Conservation (phyloP, 2,797 vertebrate species). For the Channa striata region DNA sequence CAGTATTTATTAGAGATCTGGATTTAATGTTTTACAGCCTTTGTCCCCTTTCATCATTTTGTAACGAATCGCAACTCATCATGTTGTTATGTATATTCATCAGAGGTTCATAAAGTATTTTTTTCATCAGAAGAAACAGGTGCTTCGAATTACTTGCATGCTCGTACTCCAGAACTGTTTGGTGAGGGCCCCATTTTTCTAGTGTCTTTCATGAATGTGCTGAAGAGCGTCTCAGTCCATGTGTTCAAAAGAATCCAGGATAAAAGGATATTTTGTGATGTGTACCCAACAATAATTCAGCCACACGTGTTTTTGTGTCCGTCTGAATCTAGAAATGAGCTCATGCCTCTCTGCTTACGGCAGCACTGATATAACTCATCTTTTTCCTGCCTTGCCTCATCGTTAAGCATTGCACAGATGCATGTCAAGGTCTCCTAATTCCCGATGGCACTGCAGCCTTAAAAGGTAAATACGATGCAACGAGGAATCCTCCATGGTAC, state of each 20-base stretch:
- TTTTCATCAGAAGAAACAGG: too few species aligned
- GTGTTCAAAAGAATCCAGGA: too few species aligned
- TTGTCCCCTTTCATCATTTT: background rate
- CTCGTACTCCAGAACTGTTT: too few species aligned
- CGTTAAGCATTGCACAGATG: constrained; percentile 16
- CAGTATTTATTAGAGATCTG: background rate
- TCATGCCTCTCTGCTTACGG: constrained; percentile 19
- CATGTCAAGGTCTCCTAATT: constrained; percentile 31
- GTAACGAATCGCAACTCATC: too few species aligned
- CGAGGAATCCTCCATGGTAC: background rate
- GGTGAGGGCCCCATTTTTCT: too few species aligned
- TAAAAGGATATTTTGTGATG: too few species aligned
- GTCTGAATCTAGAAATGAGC: constrained; percentile 31
- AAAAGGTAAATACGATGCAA: constrained; percentile 6
- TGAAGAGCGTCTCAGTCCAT: too few species aligned
- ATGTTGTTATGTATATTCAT: too few species aligned
- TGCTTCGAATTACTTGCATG: too few species aligned
- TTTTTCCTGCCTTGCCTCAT: constrained; percentile 24
- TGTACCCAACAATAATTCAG: too few species aligned
- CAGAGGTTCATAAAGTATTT: too few species aligned
- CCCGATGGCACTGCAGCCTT: constrained; percentile 17
- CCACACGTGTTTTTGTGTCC: constrained; percentile 12
- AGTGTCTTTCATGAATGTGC: too few species aligned
- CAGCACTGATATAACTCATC: constrained; percentile 21
- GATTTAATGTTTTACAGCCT: background rate